Percentiles rank a stretch among this genome's conserved stretches.
Evolutionary conservation across 2,113 vertebrate species (phyloP).

Genomic region (Cyprinus carpio): DNA sequence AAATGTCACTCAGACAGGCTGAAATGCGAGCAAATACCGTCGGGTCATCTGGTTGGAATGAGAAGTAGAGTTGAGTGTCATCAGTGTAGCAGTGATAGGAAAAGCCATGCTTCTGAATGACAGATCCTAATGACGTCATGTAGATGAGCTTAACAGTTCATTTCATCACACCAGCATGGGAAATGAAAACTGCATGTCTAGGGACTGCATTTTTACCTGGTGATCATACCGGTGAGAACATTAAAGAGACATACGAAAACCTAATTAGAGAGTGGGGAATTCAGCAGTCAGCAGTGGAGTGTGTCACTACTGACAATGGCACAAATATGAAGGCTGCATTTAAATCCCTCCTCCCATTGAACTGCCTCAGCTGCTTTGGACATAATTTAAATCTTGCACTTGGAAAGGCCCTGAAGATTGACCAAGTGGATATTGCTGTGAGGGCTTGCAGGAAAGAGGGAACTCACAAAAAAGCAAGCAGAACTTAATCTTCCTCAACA

Average conservation of each 20-base stretch:
- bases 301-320: conserved; percentile 20
- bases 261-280: neutral
- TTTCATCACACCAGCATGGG: neutral
- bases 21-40: too few species aligned
- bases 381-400: conserved; percentile 4
- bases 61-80: too few species aligned
- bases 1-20: too few species aligned
- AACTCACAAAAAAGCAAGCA: neutral
- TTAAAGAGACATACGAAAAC: neutral
- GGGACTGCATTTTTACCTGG: conserved; percentile 28
- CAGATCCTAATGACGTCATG: too few species aligned
- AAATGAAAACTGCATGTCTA: neutral
- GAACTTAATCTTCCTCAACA: neutral
- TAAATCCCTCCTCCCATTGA: neutral
- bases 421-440: neutral
- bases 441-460: neutral
- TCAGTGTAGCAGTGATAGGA: too few species aligned
- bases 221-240: conserved; percentile 16
- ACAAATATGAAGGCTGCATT: neutral
- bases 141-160: neutral
- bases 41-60: too few species aligned
- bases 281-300: neutral
- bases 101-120: too few species aligned
- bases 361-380: neutral
- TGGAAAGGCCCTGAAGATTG: neutral